Evolutionary conservation across 2,888 invertebrate genomes (phyloP).

Genomic region (Apantesis nais): DNA sequence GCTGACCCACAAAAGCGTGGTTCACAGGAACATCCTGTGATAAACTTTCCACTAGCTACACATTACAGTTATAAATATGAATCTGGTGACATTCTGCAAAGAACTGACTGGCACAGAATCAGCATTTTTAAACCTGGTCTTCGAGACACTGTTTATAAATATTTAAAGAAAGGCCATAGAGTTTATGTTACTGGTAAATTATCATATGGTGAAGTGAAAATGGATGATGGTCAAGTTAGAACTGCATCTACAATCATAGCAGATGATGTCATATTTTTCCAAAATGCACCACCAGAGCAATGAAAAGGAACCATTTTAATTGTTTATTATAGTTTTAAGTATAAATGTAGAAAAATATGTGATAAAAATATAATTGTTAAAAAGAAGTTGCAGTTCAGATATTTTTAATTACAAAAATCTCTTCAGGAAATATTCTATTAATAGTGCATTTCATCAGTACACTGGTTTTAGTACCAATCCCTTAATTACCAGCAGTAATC

Average conservation of each 20-base stretch:
- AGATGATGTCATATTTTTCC: constrained; percentile 94
- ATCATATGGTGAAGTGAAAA: constrained; percentile 93
- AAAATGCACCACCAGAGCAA: constrained; percentile 65
- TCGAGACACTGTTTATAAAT: constrained; percentile 91
- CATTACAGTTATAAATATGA: constrained; percentile 94
- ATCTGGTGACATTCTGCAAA: constrained; percentile 91
- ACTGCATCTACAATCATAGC: constrained; percentile 93
- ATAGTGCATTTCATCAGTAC: neutral
- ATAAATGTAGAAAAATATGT: constrained; percentile 28
- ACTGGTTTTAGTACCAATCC: neutral
- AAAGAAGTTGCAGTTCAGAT: neutral
- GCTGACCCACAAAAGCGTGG: constrained; percentile 95
- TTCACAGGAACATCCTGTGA: constrained; percentile 92
- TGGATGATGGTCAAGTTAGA: constrained; percentile 89
- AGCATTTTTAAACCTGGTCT: constrained; percentile 94
- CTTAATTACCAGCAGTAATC: neutral
- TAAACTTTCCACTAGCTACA: constrained; percentile 95
- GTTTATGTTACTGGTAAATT: constrained; percentile 93
- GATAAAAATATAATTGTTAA: neutral
- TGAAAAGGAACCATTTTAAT: constrained; percentile 25
- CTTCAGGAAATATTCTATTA: neutral
- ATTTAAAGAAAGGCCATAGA: constrained; percentile 94
- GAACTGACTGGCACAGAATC: constrained; percentile 96
- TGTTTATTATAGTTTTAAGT: constrained; percentile 51
- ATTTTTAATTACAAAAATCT: neutral